Percentiles rank a stretch among this genome's conserved stretches.
Conservation (phyloP, 2,113 vertebrate species). For the Sakesphorus luctuosus region DNA sequence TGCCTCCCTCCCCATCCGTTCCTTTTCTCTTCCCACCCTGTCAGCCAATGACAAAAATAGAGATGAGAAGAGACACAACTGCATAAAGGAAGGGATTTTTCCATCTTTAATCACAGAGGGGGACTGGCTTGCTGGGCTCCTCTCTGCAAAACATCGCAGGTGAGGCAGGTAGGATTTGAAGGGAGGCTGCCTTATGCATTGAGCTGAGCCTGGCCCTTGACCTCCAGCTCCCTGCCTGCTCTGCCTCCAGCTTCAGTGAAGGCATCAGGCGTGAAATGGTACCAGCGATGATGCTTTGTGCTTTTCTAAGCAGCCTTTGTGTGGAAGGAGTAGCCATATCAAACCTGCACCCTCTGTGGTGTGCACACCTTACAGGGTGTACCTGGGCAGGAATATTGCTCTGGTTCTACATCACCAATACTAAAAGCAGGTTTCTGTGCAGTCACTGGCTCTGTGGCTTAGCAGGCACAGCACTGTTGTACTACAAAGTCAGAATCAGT, state of each 20-base stretch:
- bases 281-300: not conserved
- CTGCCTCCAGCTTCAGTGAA: not conserved
- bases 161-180: not conserved
- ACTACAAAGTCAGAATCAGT: not conserved
- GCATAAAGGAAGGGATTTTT: constrained; percentile 22
- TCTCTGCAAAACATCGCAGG: rapidly evolving
- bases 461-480: rapidly evolving
- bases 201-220: not conserved
- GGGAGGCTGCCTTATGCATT: not conserved
- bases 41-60: constrained; percentile 36
- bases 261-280: not conserved
- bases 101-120: not conserved
- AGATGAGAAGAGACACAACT: not conserved
- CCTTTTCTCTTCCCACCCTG: constrained; percentile 4
- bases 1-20: not conserved
- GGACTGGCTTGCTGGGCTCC: not conserved
- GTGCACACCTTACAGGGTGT: not conserved
- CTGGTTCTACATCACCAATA: not conserved
- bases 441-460: not conserved
- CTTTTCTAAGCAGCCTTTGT: not conserved
- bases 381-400: not conserved
- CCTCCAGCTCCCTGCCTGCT: not conserved
- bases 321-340: not conserved
- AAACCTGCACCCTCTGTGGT: rapidly evolving
- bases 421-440: not conserved